Percentiles rank a stretch among this genome's conserved stretches.
These are phyloP conservation scores for Argentina silus DNA, from an alignment of 2,797 vertebrate species.

Conservation along the genomic window DNA sequence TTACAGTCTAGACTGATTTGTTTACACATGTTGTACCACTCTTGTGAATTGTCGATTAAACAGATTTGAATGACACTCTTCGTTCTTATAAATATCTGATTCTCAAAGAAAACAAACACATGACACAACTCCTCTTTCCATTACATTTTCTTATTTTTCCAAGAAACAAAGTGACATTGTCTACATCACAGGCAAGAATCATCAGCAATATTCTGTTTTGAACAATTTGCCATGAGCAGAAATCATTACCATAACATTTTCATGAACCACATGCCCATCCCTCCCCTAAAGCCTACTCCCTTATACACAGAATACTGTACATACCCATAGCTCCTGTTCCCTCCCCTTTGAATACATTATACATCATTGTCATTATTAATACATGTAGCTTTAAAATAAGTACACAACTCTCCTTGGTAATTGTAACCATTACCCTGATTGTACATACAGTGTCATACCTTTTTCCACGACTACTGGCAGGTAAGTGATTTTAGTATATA, in stretches of 20 bases:
- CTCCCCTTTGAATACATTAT: conserved; percentile 71
- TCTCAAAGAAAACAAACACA: conserved; percentile 51
- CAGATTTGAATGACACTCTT: neutral
- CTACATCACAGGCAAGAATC: conserved; percentile 86
- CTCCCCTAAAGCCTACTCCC: conserved; percentile 66
- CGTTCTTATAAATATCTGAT: conserved; percentile 9
- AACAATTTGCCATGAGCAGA: conserved; percentile 71
- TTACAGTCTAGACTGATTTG: conserved; percentile 58
- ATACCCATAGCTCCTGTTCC: conserved; percentile 70
- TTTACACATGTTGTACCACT: neutral
- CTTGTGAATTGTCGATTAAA: neutral
- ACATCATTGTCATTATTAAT: conserved; percentile 79
- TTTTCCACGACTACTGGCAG: conserved; percentile 74
- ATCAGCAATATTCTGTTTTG: conserved; percentile 78
- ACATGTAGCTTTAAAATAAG: conserved; percentile 73
- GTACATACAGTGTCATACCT: conserved; percentile 73
- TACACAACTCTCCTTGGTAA: conserved; percentile 74
- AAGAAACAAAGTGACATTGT: conserved; percentile 80
- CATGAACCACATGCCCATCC: conserved; percentile 68
- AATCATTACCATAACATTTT: conserved; percentile 57
- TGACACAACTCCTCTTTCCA: conserved; percentile 45
- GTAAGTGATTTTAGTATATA: conserved; percentile 52
- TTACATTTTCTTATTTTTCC: conserved; percentile 72
- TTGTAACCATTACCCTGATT: conserved; percentile 76
- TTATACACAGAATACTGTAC: conserved; percentile 81